phyloP scores from a whole-genome alignment of 2,888 invertebrate genomes.

The Drosophila atripex region DNA sequence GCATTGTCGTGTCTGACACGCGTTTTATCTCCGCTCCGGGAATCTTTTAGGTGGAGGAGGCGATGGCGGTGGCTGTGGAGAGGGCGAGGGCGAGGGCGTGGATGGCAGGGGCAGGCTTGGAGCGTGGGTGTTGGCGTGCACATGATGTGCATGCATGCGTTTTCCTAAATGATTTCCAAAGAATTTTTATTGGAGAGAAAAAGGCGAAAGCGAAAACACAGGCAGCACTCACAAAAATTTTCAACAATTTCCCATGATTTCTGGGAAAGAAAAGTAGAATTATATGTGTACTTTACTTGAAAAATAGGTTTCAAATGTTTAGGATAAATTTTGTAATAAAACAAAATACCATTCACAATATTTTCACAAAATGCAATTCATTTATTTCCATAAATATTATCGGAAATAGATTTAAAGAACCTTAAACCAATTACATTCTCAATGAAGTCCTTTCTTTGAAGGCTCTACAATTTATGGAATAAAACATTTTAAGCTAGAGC shows the following conservation, averaged over 20 bases:
- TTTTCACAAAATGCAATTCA: too few species aligned
- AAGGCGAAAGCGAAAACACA: slow-evolving; percentile 60
- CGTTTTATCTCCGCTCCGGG: slow-evolving; percentile 67
- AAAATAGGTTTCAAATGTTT: too few species aligned
- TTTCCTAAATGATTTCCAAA: slow-evolving; percentile 70
- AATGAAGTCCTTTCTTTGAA: too few species aligned
- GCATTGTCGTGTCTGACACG: slow-evolving; percentile 75
- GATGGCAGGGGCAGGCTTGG: not conserved
- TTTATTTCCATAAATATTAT: too few species aligned
- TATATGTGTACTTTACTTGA: not conserved
- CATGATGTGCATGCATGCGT: slow-evolving; percentile 74
- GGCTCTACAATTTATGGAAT: too few species aligned
- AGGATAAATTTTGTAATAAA: too few species aligned
- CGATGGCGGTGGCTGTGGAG: not conserved
- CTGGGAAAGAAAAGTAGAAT: not conserved
- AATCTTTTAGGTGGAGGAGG: slow-evolving; percentile 8
- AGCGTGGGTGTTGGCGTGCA: slow-evolving; percentile 57
- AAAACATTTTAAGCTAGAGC: too few species aligned
- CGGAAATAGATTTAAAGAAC: too few species aligned
- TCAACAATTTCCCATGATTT: not conserved
- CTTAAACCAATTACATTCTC: too few species aligned
- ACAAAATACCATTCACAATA: too few species aligned
- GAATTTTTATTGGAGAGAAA: slow-evolving; percentile 74
- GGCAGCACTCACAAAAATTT: slow-evolving; percentile 15
- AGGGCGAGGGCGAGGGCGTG: slow-evolving; percentile 12